These are phyloP conservation scores for Holocentrus rufus DNA, from an alignment of 2,797 vertebrate genomes.

Conservation along the genomic window DNA sequence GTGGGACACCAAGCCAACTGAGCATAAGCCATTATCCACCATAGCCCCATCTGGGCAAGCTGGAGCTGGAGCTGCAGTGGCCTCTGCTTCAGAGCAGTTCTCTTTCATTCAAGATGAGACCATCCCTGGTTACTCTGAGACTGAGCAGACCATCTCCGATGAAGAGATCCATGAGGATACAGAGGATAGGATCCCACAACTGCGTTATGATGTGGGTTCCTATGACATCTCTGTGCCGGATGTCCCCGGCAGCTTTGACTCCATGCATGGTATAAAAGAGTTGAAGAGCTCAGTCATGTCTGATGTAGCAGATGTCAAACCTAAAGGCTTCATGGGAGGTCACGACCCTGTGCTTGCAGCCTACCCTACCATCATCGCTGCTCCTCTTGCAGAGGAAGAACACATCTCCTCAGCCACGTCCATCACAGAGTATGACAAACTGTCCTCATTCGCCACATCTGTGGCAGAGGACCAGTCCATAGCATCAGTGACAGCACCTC, in stretches of 20 bases:
- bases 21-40: slow-evolving; percentile 49
- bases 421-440: slow-evolving; percentile 97
- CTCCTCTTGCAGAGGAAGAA: slow-evolving; percentile 97
- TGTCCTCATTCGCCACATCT: slow-evolving; percentile 97
- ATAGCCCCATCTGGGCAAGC: slow-evolving; percentile 34
- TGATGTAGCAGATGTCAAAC: slow-evolving; percentile 77
- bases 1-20: slow-evolving; percentile 67
- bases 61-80: no score
- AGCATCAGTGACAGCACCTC: slow-evolving; percentile 93
- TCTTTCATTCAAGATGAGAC: slow-evolving; percentile 98
- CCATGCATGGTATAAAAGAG: slow-evolving; percentile 84
- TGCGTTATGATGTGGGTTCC: slow-evolving; percentile 87
- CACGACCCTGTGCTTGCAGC: slow-evolving; percentile 86
- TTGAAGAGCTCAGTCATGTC: slow-evolving; percentile 80
- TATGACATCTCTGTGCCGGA: slow-evolving; percentile 91
- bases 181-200: slow-evolving; percentile 90
- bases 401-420: slow-evolving; percentile 98
- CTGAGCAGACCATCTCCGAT: slow-evolving; percentile 97
- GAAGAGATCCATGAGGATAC: slow-evolving; percentile 97
- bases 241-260: slow-evolving; percentile 86
- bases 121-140: slow-evolving; percentile 97
- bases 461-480: slow-evolving; percentile 97
- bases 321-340: slow-evolving; percentile 81
- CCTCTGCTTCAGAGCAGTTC: slow-evolving; percentile 85
- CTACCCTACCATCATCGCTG: slow-evolving; percentile 90